These are phyloP conservation scores for Drosophila mojavensis DNA, from an alignment of 1,140 invertebrate species.

Conservation along the genomic window DNA sequence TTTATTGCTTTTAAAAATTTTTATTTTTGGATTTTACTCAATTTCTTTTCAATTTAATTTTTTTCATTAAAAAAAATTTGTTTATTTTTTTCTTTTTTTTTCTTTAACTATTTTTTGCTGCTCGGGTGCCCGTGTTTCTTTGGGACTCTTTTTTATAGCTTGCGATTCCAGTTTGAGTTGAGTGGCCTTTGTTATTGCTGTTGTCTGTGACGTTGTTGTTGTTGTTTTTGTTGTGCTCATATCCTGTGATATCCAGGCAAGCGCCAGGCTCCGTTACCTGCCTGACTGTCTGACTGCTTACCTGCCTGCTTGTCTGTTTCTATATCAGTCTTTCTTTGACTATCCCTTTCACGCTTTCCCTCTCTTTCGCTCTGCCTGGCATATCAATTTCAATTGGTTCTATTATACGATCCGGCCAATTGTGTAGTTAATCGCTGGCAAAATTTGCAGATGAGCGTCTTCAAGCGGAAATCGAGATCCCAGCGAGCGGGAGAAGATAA, in stretches of 20 bases:
- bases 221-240: not conserved
- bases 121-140: slow-evolving; percentile 12
- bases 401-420: slow-evolving; percentile 38
- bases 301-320: not conserved
- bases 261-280: slow-evolving; percentile 49
- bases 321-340: not conserved
- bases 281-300: not conserved
- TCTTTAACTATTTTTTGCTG: not conserved
- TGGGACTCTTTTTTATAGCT: slow-evolving; percentile 15
- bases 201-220: slow-evolving; percentile 16
- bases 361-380: slow-evolving; percentile 10
- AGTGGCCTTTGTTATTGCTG: slow-evolving; percentile 8
- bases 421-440: slow-evolving; percentile 5
- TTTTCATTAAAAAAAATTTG: not conserved
- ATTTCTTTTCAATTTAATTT: not conserved
- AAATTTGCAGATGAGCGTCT: not conserved
- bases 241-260: slow-evolving; percentile 44
- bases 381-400: slow-evolving; percentile 46
- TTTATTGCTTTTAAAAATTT: too few species aligned
- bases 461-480: slow-evolving; percentile 7
- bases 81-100: slow-evolving; percentile 8
- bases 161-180: slow-evolving; percentile 1
- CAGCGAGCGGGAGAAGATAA: not conserved
- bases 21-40: too few species aligned
- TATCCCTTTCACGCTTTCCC: too few species aligned